Percentiles rank a stretch among this genome's conserved stretches.
Evolutionary conservation across 2,888 invertebrate genomes (phyloP).

Genomic region (Drosophila testacea): DNA sequence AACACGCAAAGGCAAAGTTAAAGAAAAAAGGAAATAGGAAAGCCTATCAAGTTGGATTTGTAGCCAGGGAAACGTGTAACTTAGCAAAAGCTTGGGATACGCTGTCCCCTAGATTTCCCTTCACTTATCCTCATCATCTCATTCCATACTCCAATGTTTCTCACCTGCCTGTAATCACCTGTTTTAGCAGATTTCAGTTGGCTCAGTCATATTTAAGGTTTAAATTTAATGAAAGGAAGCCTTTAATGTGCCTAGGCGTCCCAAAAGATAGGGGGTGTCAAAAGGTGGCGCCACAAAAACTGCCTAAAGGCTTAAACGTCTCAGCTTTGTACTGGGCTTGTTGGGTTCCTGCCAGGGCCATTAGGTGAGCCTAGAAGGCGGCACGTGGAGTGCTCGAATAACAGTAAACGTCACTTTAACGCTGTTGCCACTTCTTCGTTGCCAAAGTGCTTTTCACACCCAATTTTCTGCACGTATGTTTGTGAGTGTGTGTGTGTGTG

Average conservation of each 20-base stretch:
- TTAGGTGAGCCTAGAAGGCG: slow-evolving; percentile 20
- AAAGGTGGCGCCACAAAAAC: slow-evolving; percentile 30
- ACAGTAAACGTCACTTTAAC: slow-evolving; percentile 75
- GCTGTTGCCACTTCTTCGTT: slow-evolving; percentile 31
- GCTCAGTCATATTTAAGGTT: slow-evolving; percentile 54
- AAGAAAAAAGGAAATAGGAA: slow-evolving; percentile 23
- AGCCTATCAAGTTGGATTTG: slow-evolving; percentile 71
- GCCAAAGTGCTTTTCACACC: slow-evolving; percentile 76
- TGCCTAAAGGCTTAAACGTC: slow-evolving; percentile 68
- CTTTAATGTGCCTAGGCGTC: slow-evolving; percentile 51
- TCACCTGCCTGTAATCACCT: slow-evolving; percentile 22
- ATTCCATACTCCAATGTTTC: background rate
- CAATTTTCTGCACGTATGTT: slow-evolving; percentile 69
- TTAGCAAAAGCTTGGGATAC: slow-evolving; percentile 1
- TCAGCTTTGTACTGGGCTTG: slow-evolving; percentile 14
- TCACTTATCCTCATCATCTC: background rate
- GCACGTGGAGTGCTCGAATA: slow-evolving; percentile 53
- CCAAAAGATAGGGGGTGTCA: background rate
- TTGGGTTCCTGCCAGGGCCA: background rate
- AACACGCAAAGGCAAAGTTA: slow-evolving; percentile 26
- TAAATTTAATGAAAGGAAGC: slow-evolving; percentile 70
- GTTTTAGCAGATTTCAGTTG: slow-evolving; percentile 38
- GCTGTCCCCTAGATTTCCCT: background rate
- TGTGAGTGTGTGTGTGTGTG: too few relatives aligned
- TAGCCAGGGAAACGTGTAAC: slow-evolving; percentile 54